Evolutionary conservation across 2,113 vertebrate species (phyloP).

Genomic region (zebrafish (Danio rerio)): DNA sequence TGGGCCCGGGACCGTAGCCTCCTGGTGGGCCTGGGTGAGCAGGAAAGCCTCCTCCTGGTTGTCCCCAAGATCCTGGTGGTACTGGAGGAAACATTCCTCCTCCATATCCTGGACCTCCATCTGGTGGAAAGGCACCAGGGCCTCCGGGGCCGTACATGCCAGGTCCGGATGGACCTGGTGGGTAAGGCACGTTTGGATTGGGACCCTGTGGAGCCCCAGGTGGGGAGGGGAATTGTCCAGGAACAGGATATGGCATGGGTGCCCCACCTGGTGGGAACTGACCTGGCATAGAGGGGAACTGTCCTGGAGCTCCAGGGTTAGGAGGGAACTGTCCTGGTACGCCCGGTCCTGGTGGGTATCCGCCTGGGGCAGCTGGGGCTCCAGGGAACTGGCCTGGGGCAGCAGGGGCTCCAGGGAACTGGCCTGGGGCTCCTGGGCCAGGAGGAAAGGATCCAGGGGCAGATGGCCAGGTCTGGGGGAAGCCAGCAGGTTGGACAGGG

Average conservation of each 20-base stretch:
- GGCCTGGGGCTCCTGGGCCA: conserved; percentile 66
- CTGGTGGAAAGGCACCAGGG: conserved; percentile 66
- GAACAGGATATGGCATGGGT: conserved; percentile 68
- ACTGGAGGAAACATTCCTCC: conserved; percentile 74
- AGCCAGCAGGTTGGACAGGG: conserved; percentile 67
- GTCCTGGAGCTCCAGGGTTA: conserved; percentile 50
- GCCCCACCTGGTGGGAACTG: conserved; percentile 74
- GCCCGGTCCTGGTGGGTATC: conserved; percentile 62
- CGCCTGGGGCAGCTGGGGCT: conserved; percentile 51
- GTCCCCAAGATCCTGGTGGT: conserved; percentile 76
- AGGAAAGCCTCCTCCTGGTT: conserved; percentile 70
- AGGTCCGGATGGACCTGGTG: conserved; percentile 66
- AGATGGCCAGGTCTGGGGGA: conserved; percentile 70
- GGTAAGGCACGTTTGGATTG: conserved; percentile 73
- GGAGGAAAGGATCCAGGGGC: conserved; percentile 74
- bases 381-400: conserved; percentile 67
- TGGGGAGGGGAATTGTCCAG: conserved; percentile 73
- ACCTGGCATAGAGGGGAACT: conserved; percentile 57
- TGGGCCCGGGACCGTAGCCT: conserved; percentile 66
- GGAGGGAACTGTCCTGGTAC: conserved; percentile 58
- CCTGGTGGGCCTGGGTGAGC: conserved; percentile 65
- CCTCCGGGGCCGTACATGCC: conserved; percentile 77
- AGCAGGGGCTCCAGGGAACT: conserved; percentile 6
- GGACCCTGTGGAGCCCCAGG: conserved; percentile 77
- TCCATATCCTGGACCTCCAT: conserved; percentile 61